Evolutionary conservation across 2,888 invertebrate species (phyloP), one percentile per base, ranked within the genome.

Genomic region (Nysson spinosus): DNA sequence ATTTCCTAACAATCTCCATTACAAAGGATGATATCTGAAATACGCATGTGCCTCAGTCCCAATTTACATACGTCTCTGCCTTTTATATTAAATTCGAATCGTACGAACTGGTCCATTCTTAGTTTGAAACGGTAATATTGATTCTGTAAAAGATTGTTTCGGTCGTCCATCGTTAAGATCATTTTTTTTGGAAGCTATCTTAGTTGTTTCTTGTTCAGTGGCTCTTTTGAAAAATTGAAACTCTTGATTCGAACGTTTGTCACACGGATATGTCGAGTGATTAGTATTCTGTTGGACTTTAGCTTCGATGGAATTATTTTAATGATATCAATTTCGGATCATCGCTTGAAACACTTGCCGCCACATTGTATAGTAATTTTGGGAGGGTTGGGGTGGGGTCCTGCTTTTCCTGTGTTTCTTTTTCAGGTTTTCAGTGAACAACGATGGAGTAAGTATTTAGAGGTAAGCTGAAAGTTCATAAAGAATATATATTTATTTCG

Each of bases 301-400:
- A 3, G n/a, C 20, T 19, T 19, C 9, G 20, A 20, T 20, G 9
- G 20, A 20, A 0, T 39, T 39, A 7, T 39, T 39, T 19, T 34
- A 7, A n/a, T n/a, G n/a, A 16, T 35, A 14, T 35, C 35, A 4
- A 39, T 54, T 54, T 44, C n/a, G 35, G 28, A 55, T 70, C 64
- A 64, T 69, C 69, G 64, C 55, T 64, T 56, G 40, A 37, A 60
- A 55, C 69, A 69, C 69, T 69, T 69, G 69, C 69, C 69, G 70
- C 69, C 70, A 69, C 69, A 60, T 69, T 65, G 2, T 6, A 5
- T 40, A 37, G 20, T 69, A 50, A 44, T 68, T 68, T 6, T 39
- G 42, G 47, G 20, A 12, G 20, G 19, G 24, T 30, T 28, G 24
- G 46, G 49, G 34, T n/a, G 22, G 34, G 71, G 50, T 66, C 69